Conservation (phyloP, 2,797 vertebrate genomes). For the Spheniscus humboldti region DNA sequence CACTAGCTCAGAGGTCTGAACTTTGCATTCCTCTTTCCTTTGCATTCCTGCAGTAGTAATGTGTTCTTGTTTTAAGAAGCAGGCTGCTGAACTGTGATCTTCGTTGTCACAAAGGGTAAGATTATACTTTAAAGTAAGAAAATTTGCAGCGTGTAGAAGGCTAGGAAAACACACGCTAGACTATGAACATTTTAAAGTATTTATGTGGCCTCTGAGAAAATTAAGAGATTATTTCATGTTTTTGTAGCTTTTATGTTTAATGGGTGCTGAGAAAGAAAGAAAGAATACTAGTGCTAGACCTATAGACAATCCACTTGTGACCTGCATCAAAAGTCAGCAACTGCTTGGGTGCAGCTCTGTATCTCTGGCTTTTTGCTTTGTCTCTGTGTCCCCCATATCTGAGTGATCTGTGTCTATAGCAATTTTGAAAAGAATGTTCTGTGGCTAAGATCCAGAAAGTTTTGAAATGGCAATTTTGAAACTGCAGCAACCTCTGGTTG, state of each 20-base stretch:
- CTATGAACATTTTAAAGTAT: not conserved
- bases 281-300: not conserved
- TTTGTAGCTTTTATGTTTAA: not conserved
- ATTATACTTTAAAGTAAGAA: not conserved
- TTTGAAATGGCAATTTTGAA: slow-evolving; percentile 46
- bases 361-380: not conserved
- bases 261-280: not conserved
- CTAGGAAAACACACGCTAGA: not conserved
- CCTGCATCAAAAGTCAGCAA: not conserved
- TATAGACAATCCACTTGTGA: not conserved
- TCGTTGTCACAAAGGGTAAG: not conserved
- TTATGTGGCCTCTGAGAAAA: not conserved
- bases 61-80: not conserved
- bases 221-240: not conserved
- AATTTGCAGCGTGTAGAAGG: not conserved
- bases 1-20: not conserved
- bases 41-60: fast-evolving
- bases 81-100: not conserved
- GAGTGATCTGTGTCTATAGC: slow-evolving; percentile 2
- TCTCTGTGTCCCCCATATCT: not conserved
- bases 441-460: slow-evolving; percentile 31
- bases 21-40: fast-evolving
- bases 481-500: not conserved
- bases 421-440: slow-evolving; percentile 51
- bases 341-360: not conserved